A percentile compares a stretch with the other conserved stretches of the same genome.
These are phyloP conservation scores for Tetragonisca angustula DNA, from an alignment of 2,888 invertebrate species.

Conservation along the genomic window DNA sequence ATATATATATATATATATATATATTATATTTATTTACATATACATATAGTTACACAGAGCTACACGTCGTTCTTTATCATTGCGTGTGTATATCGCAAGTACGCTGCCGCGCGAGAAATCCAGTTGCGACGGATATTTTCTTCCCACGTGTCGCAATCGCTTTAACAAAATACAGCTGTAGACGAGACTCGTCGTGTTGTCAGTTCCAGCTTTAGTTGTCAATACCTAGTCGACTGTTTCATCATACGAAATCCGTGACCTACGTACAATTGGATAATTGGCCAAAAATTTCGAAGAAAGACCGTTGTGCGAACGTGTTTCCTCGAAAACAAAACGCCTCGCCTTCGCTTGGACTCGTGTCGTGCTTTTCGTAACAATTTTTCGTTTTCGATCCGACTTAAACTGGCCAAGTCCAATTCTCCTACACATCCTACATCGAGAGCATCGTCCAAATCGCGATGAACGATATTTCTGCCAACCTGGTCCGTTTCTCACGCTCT, in stretches of 20 bases:
- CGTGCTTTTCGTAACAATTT: not conserved
- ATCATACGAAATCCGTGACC: not conserved
- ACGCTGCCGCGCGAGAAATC: slow-evolving; percentile 15
- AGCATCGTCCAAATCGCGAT: not conserved
- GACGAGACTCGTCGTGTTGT: no score
- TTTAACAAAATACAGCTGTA: not conserved
- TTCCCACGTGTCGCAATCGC: slow-evolving; percentile 39
- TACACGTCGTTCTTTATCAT: not conserved
- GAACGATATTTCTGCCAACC: not conserved
- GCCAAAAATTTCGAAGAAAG: slow-evolving; percentile 34
- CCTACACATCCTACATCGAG: not conserved
- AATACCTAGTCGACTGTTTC: not conserved
- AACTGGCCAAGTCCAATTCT: slow-evolving; percentile 10
- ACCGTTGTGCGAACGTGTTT: slow-evolving; percentile 25
- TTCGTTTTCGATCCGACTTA: slow-evolving; percentile 16
- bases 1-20: no score
- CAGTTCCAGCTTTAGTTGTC: not conserved
- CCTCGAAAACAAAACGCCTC: slow-evolving; percentile 33
- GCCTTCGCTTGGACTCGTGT: slow-evolving; percentile 33
- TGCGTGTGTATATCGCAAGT: not conserved
- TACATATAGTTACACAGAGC: no score
- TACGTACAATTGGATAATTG: slow-evolving; percentile 38
- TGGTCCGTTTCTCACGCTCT: not conserved
- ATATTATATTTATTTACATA: no score
- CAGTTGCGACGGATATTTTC: slow-evolving; percentile 18